Base-by-base conservation (phyloP, 2,113 vertebrate species). In the Sinocyclocheilus rhinocerous region DNA sequence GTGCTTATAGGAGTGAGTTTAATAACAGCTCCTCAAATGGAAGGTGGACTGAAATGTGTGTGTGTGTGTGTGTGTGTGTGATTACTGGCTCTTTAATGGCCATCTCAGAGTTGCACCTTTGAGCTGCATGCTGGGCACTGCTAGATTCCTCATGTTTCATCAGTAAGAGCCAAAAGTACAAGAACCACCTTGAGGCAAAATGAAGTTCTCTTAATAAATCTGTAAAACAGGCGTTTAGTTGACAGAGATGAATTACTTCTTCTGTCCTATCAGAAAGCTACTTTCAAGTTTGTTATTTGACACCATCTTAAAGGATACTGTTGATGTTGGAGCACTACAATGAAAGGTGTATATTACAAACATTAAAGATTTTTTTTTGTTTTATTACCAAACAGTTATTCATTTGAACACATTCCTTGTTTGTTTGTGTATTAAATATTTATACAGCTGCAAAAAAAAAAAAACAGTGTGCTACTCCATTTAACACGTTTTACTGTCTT, bases 121-220 rank as follows among this genome's bases (percentile, higher is more conserved):
- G 76, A 76, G 76, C 76, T 86, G 69, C 55, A 75, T 36, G 81
- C 42, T 72, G 42, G 39, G 73, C 13, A 67, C 50, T 59, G 39
- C 69, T 84, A 73, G 77, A 85, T 81, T 48, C 57, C 42, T 76
- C 61, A 50, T 89, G 85, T 78, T 85, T 88, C 79, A 85, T 33
- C 81, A 26, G 52, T 84, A 84, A 57, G 52, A 76, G 81, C 80
- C 70, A 79, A 87, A 36, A 59, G 48, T 7, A 22, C 63, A 86
- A 50, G 78, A 84, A 57, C 7, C 6, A 42, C 1, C 63, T 9
- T 0, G 16, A 50, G 76, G 29, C 42, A 73, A 83, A 88, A 55
- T 22, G 2, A 86, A 67, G 36, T 67, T 75, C 42, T 48, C 10
- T 76, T 76, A 61, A 84, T 84, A 86, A 63, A 81, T 20, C 63